phyloP scores from a whole-genome alignment of 2,888 invertebrate species.

The Heliconius erato region DNA sequence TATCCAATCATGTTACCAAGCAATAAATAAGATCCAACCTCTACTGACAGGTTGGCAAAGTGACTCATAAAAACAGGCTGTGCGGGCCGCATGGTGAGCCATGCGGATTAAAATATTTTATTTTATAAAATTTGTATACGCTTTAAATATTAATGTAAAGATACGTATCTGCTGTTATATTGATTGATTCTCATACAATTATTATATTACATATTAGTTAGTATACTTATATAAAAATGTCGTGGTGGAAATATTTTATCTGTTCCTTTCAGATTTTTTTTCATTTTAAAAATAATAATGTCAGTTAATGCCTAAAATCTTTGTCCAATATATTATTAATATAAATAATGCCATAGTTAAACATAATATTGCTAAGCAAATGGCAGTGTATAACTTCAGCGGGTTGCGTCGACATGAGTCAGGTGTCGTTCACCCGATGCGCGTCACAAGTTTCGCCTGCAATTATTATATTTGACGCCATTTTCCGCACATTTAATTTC shows the following conservation, averaged over 20 bases:
- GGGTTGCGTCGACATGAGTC: constrained; percentile 72
- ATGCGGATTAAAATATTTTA: constrained; percentile 1
- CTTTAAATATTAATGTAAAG: not conserved
- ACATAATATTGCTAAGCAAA: constrained; percentile 49
- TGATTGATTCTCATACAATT: not conserved
- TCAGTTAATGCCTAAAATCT: not conserved
- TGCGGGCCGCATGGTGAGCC: constrained; percentile 31
- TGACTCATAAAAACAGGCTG: constrained; percentile 44
- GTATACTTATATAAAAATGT: constrained; percentile 3
- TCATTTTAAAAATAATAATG: not conserved
- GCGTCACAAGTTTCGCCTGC: constrained; percentile 71
- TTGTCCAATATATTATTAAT: not conserved
- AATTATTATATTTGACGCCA: constrained; percentile 69
- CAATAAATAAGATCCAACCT: constrained; percentile 47
- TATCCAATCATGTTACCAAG: constrained; percentile 48
- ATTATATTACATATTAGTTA: not conserved
- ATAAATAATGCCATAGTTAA: constrained; percentile 51
- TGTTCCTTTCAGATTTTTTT: not conserved
- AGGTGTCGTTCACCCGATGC: constrained; percentile 79
- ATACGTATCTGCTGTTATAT: not conserved
- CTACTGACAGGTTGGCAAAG: constrained; percentile 36
- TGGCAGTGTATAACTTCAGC: constrained; percentile 66
- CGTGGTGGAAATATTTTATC: not conserved
- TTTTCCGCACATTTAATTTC: constrained; percentile 48
- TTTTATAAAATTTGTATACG: not conserved